A percentile compares a stretch with the other conserved stretches of the same genome.
Evolutionary conservation across 1,140 invertebrate species (phyloP).

Genomic region (Saccostrea echinata): DNA sequence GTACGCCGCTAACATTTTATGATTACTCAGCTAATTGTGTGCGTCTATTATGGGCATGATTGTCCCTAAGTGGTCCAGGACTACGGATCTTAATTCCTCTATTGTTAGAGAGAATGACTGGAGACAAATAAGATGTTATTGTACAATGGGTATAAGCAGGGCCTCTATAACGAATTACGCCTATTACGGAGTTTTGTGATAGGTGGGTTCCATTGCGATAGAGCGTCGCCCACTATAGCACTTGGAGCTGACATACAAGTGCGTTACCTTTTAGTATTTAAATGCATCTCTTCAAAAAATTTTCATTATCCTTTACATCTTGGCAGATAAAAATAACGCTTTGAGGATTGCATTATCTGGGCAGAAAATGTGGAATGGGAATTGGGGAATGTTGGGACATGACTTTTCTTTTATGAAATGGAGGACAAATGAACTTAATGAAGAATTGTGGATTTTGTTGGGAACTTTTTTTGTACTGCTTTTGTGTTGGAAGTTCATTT

Average conservation of each 20-base stretch:
- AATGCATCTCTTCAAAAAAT: not conserved
- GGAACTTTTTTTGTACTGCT: not conserved
- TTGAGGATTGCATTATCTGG: not conserved
- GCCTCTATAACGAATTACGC: not conserved
- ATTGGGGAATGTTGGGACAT: not conserved
- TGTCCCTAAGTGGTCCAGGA: not conserved
- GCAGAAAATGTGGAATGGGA: not conserved
- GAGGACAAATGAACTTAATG: not conserved
- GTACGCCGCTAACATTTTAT: not conserved
- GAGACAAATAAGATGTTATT: not conserved
- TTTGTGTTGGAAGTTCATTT: no score
- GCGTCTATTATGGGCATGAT: not conserved
- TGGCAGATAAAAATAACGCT: not conserved
- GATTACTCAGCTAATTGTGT: conserved; percentile 22
- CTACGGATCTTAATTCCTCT: not conserved
- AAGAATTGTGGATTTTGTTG: not conserved
- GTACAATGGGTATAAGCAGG: not conserved
- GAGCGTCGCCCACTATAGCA: not conserved
- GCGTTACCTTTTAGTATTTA: conserved; percentile 7
- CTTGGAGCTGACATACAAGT: not conserved
- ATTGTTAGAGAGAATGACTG: not conserved
- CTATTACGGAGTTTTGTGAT: not conserved
- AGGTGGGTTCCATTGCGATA: not conserved
- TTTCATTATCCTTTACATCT: not conserved
- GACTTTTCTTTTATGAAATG: not conserved